phyloP scores from a whole-genome alignment of 2,888 invertebrate genomes.

The Lamellibrachia columna region DNA sequence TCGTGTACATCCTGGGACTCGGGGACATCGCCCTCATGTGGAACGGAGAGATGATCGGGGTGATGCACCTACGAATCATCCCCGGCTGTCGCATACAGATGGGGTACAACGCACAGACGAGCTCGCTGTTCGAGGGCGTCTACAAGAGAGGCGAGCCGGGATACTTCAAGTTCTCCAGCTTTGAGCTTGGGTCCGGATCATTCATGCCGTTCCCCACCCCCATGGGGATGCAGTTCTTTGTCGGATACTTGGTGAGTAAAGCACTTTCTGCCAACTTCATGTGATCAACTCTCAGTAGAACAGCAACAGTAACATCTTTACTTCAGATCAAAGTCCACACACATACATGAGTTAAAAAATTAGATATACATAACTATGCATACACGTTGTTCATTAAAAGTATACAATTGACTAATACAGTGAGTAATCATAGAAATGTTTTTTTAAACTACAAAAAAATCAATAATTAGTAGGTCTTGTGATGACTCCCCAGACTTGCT shows the following conservation, averaged over 20 bases:
- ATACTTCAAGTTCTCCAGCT: conserved; percentile 46
- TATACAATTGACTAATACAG: not conserved
- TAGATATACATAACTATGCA: not conserved
- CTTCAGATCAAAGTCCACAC: not conserved
- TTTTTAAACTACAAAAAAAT: no score
- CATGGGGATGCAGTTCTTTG: conserved; percentile 47
- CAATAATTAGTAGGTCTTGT: no score
- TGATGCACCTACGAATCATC: conserved; percentile 49
- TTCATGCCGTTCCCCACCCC: conserved; percentile 47
- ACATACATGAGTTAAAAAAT: not conserved
- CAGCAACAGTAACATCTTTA: not conserved
- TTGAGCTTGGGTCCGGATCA: conserved; percentile 49
- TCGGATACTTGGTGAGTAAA: conserved; percentile 49
- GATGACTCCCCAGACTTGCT: no score
- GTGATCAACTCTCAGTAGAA: not conserved
- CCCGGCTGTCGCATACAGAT: conserved; percentile 48
- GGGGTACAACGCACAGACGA: conserved; percentile 48
- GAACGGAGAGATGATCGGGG: conserved; percentile 51
- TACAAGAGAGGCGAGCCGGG: conserved; percentile 45
- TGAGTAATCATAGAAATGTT: not conserved
- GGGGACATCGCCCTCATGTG: not conserved
- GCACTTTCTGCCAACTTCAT: not conserved
- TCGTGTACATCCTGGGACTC: conserved; percentile 50
- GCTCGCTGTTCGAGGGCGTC: conserved; percentile 40
- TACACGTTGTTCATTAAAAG: not conserved